Conservation (phyloP, 2,113 vertebrate genomes). For the Cromileptes altivelis region DNA sequence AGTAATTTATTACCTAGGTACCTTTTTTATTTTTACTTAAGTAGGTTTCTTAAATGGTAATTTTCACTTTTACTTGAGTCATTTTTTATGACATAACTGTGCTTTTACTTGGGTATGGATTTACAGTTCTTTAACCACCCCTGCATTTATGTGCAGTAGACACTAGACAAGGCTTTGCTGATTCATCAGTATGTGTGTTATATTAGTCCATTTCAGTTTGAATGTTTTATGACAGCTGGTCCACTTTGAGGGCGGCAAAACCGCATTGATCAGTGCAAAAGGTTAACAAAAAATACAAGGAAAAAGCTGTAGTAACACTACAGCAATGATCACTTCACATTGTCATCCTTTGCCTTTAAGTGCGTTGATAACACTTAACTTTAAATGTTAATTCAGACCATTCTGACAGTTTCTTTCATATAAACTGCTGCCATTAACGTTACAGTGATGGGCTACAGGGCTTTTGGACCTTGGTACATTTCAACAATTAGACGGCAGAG, state of each 20-base stretch:
- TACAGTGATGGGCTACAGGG: not conserved
- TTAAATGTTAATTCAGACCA: conserved; percentile 17
- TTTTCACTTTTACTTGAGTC: too few relatives aligned
- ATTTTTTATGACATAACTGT: too few relatives aligned
- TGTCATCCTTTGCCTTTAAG: not conserved
- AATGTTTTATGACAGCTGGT: not conserved
- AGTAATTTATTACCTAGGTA: too few relatives aligned
- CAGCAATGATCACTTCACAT: not conserved
- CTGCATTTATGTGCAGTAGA: too few relatives aligned
- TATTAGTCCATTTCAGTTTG: not conserved
- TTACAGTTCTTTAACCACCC: too few relatives aligned
- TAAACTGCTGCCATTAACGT: conserved; percentile 13
- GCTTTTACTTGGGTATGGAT: too few relatives aligned
- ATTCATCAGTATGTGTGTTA: not conserved
- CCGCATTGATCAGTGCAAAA: not conserved
- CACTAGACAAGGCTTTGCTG: not conserved
- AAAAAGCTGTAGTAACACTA: not conserved
- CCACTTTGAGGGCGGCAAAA: not conserved
- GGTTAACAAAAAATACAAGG: not conserved
- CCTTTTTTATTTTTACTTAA: too few relatives aligned
- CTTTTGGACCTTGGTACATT: conserved; percentile 3
- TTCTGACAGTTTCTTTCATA: not conserved
- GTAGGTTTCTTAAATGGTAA: too few relatives aligned
- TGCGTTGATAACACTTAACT: not conserved
- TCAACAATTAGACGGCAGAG: conserved; percentile 21